Evolutionary conservation across 2,797 vertebrate genomes (phyloP).

Genomic region (Lagorchestes hirsutus): DNA sequence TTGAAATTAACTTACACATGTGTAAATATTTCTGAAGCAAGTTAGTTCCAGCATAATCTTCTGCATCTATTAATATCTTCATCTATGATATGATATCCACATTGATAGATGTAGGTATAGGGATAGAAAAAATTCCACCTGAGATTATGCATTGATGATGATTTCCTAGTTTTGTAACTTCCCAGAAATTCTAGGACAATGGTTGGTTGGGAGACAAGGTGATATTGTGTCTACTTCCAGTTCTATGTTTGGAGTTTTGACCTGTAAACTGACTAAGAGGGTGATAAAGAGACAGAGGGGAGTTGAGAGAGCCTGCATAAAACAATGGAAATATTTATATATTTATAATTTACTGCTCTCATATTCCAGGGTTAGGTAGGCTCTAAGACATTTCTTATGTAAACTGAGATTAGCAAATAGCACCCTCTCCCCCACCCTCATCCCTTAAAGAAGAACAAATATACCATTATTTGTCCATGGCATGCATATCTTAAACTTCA

Average conservation of each 20-base stretch:
- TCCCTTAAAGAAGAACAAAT: too few species aligned
- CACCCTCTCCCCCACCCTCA: too few species aligned
- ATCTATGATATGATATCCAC: neutral
- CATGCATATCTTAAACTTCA: neutral
- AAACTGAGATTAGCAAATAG: too few species aligned
- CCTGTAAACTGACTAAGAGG: too few species aligned
- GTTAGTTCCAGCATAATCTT: neutral
- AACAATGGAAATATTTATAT: neutral
- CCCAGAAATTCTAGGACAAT: neutral
- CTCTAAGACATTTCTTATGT: neutral
- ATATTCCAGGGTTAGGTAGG: neutral
- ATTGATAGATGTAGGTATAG: neutral
- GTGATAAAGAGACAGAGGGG: neutral
- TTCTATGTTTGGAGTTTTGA: neutral
- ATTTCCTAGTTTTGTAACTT: neutral
- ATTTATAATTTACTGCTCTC: neutral
- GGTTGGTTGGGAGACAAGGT: neutral
- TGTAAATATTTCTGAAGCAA: neutral
- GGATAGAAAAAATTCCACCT: neutral
- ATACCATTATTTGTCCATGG: neutral
- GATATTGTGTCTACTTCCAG: neutral
- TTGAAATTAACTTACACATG: neutral
- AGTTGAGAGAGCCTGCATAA: neutral
- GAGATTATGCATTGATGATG: neutral
- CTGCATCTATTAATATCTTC: neutral